phyloP scores from a whole-genome alignment of 2,797 vertebrate genomes.

The Catamblyrhynchus diadema region DNA sequence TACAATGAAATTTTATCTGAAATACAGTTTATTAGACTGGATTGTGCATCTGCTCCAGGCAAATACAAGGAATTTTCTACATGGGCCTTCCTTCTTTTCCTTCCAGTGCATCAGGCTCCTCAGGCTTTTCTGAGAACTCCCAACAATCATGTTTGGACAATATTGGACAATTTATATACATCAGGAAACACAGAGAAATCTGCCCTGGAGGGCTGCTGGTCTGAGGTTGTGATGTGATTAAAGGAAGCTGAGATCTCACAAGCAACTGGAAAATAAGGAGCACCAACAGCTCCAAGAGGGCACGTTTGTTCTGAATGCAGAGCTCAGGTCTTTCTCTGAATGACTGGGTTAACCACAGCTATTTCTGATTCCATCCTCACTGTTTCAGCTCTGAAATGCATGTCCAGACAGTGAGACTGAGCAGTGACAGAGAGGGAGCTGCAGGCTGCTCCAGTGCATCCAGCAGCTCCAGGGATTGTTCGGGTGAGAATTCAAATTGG shows the following conservation, averaged over 20 bases:
- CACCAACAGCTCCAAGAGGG: neutral
- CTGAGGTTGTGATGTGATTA: neutral
- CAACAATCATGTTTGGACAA: neutral
- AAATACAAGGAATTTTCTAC: neutral
- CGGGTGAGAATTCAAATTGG: conserved; percentile 13
- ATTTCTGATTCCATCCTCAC: conserved; percentile 23
- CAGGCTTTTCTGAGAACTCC: neutral
- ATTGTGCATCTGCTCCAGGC: neutral
- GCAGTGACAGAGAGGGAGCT: conserved; percentile 19
- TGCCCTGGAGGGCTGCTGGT: neutral
- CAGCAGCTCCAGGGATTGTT: neutral
- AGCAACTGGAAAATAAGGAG: neutral
- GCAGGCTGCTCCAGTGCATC: conserved; percentile 2
- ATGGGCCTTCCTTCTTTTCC: neutral
- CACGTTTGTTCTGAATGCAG: neutral
- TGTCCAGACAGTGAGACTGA: neutral
- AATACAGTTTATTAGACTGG: neutral
- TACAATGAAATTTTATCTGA: neutral
- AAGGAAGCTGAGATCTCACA: neutral
- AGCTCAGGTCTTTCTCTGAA: neutral
- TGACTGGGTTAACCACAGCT: conserved; percentile 35
- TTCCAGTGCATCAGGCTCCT: neutral
- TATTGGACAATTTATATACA: neutral
- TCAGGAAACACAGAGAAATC: neutral
- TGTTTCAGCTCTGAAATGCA: neutral